These are phyloP conservation scores for Rhagonycha fulva DNA, from an alignment of 2,888 invertebrate genomes.

Conservation along the genomic window DNA sequence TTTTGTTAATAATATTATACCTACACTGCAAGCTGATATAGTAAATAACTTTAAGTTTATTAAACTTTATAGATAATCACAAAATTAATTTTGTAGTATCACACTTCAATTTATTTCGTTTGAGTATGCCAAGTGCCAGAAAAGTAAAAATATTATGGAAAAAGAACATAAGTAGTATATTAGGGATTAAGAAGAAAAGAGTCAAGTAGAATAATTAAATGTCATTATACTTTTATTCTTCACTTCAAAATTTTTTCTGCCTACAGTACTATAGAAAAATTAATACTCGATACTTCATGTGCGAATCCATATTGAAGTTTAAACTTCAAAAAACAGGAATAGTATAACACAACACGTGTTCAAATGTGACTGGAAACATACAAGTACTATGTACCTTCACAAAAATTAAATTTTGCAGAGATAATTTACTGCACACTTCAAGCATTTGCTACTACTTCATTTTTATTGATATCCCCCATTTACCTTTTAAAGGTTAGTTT, in stretches of 20 bases:
- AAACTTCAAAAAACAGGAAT: neutral
- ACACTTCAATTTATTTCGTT: neutral
- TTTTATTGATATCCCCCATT: too few species aligned
- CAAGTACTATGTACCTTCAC: too few species aligned
- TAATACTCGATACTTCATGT: neutral
- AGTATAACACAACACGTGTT: too few species aligned
- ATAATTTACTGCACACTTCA: too few species aligned
- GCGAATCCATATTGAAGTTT: neutral
- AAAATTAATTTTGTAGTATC: neutral
- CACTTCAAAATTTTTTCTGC: neutral
- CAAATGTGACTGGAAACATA: too few species aligned
- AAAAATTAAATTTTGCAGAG: too few species aligned
- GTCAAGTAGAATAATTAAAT: neutral
- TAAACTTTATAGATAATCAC: neutral
- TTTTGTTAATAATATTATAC: neutral
- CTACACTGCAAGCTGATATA: neutral
- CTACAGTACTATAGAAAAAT: neutral
- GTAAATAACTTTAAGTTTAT: neutral
- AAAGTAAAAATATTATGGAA: neutral
- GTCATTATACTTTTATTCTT: neutral
- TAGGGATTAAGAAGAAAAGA: neutral
- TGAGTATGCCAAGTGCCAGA: too few species aligned
- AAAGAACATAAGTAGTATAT: neutral
- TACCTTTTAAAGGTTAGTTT: too few species aligned
- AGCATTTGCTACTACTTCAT: too few species aligned